A percentile compares a stretch with the other conserved stretches of the same genome.
phyloP scores from a whole-genome alignment of 37 sponge, comb jelly and placozoan genomes.

The Dysidea cf. avara region DNA sequence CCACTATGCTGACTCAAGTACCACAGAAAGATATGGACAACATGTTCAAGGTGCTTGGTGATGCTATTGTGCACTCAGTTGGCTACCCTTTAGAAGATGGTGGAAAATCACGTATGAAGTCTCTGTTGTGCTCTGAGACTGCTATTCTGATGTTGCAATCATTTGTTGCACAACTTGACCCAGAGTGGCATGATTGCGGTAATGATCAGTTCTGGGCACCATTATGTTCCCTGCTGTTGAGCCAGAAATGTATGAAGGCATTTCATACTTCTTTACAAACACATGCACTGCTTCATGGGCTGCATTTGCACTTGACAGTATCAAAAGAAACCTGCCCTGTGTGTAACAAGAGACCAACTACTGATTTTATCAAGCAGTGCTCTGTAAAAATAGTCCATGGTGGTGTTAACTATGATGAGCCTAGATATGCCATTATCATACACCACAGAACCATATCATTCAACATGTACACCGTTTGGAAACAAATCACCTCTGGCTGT shows the following conservation, averaged over 20 bases:
- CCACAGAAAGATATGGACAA: background rate
- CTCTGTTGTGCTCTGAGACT: constrained; percentile 1
- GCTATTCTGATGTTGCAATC: background rate
- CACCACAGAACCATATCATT: background rate
- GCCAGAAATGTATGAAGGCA: background rate
- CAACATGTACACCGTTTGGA: background rate
- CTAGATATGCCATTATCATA: background rate
- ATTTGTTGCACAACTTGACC: background rate
- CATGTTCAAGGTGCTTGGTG: too few species aligned
- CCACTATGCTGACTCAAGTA: background rate
- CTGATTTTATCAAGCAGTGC: background rate
- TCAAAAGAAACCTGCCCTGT: background rate
- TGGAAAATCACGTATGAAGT: too few species aligned
- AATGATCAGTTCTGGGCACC: background rate
- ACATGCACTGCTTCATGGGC: constrained; percentile 1
- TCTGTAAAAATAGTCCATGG: background rate
- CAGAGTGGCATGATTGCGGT: background rate
- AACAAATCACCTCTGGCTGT: background rate
- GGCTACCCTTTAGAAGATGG: too few species aligned
- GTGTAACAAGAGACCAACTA: background rate
- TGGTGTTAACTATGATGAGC: background rate
- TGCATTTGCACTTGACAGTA: background rate
- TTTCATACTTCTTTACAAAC: background rate
- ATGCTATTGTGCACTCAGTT: too few species aligned
- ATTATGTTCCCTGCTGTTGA: background rate